Evolutionary conservation across 2,888 invertebrate species (phyloP), one percentile per base, ranked within the genome.

Genomic region (Eupithecia subumbrata): DNA sequence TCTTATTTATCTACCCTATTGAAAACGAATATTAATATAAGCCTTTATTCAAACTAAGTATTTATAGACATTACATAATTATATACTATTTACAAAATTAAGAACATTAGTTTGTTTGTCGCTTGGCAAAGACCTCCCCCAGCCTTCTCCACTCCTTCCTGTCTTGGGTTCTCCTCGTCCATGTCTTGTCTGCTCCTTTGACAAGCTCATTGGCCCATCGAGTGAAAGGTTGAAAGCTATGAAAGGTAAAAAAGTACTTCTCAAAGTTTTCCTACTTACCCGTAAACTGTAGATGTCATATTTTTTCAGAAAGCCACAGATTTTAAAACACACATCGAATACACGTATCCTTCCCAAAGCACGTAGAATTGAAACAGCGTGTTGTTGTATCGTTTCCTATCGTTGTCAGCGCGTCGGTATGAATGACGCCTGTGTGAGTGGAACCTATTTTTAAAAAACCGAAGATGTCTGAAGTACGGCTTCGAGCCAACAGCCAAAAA

Each of bases 401-500:
- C 66, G 37, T 40, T 67, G 68, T 40, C 43, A 40, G 37, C 40
- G 25, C 22, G 7, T 68, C 43, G 22, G 43, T 11, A 64, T 68
- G 68, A 68, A 68, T 43, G 64, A 68, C 40, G 68, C 22, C 22
- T 12, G 68, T 68, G 68, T 68, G 43, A 68, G 68, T 37, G 40
- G 68, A 68, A 40, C 68, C 87, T 88, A 92, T 92, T 92, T 91
- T 86, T 86, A 86, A 88, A 81, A 82, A 86, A 81, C 82, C 82
- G 84, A 90, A 91, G 90, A 90, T 86, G 91, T 92, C 91, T 92
- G 90, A 91, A 92, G 92, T 84, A 80, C 83, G 82, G 82, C 81
- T 84, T 79, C 83, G 87, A 83, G 88, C 72, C 77, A 80, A 81
- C 80, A 84, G 86, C 88, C 88, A 91, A 89, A 90, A 91, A 91